These are phyloP conservation scores for Gila robusta DNA, from an alignment of 2,797 vertebrate species.

Conservation along the genomic window DNA sequence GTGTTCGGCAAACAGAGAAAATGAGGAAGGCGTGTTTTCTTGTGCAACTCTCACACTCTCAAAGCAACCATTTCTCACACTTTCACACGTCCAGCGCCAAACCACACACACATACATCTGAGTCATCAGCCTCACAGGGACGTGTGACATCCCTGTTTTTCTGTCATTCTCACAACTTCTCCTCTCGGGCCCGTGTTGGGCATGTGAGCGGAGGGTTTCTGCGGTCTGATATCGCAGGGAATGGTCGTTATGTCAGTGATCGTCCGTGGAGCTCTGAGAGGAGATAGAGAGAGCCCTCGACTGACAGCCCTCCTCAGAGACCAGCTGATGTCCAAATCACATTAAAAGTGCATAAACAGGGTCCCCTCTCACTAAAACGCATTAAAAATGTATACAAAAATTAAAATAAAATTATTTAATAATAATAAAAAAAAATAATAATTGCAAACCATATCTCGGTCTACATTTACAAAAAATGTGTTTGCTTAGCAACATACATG, in stretches of 20 bases:
- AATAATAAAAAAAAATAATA: too few relatives aligned
- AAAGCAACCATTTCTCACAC: conserved; percentile 52
- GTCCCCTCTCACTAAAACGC: neutral
- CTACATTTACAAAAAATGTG: neutral
- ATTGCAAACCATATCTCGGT: neutral
- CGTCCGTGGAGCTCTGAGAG: neutral
- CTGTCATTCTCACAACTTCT: conserved; percentile 23
- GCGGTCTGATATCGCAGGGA: neutral
- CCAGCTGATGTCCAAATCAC: neutral
- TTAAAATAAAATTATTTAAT: too few relatives aligned
- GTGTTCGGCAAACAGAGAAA: conserved; percentile 32
- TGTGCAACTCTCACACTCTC: conserved; percentile 46
- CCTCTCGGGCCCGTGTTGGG: conserved; percentile 10
- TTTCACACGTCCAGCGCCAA: conserved; percentile 43
- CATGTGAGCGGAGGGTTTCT: neutral
- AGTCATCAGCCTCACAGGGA: conserved; percentile 52
- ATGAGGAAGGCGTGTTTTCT: conserved; percentile 35
- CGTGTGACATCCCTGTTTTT: conserved; percentile 56
- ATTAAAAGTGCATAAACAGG: neutral
- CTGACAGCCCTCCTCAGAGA: neutral
- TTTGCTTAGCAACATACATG: neutral
- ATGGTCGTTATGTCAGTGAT: conserved; percentile 2
- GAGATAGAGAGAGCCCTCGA: neutral
- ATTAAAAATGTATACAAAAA: neutral
- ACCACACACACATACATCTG: conserved; percentile 37